phyloP scores from a whole-genome alignment of 2,888 invertebrate genomes.

The Diarsia rubi region DNA sequence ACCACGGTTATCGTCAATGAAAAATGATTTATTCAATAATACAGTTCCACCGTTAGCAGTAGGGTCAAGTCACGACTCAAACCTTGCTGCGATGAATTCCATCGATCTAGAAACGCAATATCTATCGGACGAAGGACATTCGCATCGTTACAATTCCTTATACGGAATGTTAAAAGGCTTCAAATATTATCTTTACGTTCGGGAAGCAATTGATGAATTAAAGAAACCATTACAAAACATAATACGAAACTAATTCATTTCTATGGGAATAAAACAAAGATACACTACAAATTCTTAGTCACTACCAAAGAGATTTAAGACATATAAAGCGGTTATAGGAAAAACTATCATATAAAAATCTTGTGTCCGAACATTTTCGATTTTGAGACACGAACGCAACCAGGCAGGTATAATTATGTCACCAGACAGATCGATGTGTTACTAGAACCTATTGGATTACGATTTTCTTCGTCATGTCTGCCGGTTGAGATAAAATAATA shows the following conservation, averaged over 20 bases:
- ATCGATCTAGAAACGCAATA: conserved; percentile 22
- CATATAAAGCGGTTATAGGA: too few relatives aligned
- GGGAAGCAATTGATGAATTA: background rate
- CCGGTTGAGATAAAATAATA: background rate
- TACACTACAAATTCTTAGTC: too few relatives aligned
- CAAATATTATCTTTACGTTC: background rate
- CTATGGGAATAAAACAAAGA: background rate
- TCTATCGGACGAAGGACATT: conserved; percentile 17
- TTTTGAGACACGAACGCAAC: too few relatives aligned
- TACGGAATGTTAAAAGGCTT: background rate
- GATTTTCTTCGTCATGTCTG: background rate
- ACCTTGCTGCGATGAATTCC: conserved; percentile 23
- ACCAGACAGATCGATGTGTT: too few relatives aligned
- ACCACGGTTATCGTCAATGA: conserved; percentile 25
- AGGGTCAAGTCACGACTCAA: conserved; percentile 42
- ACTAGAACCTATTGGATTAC: too few relatives aligned
- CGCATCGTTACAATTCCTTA: conserved; percentile 16
- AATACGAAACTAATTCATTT: background rate
- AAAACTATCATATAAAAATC: too few relatives aligned
- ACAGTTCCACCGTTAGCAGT: conserved; percentile 5
- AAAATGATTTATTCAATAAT: conserved; percentile 36
- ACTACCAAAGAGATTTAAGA: too few relatives aligned
- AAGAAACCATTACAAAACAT: background rate
- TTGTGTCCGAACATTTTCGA: too few relatives aligned
- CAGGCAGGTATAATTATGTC: too few relatives aligned